Base-by-base conservation (phyloP, 2,888 invertebrate genomes). In the Dyspetes luteomarginatus region DNA sequence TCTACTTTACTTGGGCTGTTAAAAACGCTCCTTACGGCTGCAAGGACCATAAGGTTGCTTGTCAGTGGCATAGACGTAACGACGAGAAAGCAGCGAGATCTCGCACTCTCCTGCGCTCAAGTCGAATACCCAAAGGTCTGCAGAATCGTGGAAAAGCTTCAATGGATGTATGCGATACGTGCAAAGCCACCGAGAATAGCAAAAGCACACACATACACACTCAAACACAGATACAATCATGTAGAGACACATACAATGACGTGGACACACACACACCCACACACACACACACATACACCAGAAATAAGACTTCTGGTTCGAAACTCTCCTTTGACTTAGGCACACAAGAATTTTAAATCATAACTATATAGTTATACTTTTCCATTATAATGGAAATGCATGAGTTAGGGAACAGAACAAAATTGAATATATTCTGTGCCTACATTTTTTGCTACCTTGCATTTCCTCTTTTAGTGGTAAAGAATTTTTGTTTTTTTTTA, bases 1-100 rank as follows among this genome's bases (percentile, higher is more conserved):
- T 80, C 45, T 65, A 75, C 75, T 71, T 67, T 60, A 60, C 75
- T 78, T 60, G 30, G 45, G 30, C 75, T 80, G 71, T 80, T 75
- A 80, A 80, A 80, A 80, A 80, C 58, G 75, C 36, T 71, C 52
- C 79, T 75, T 80, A 75, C 71, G 75, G 71, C 68, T 50, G 12
- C 56, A 60, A 43, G 71, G 30, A 67, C 75, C 71, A 75, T 79
- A 75, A 75, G 74, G 71, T 65, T 45, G 36, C 74, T 58, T 79
- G 75, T 75, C 74, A 65, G 75, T 75, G 75, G 28, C 71, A 71
- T 71, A 71, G 43, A 69, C 68, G 62, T 36, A 69, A 69, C 62
- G 9, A 43, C 19, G 65, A 60, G 45, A 50, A 65, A 55, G 48
- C 65, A 22, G 5, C 15, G 17, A 41, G 45, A 12, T 9, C 12